These are phyloP conservation scores for Microplitis manilae DNA, from an alignment of 2,888 invertebrate species.

Conservation along the genomic window DNA sequence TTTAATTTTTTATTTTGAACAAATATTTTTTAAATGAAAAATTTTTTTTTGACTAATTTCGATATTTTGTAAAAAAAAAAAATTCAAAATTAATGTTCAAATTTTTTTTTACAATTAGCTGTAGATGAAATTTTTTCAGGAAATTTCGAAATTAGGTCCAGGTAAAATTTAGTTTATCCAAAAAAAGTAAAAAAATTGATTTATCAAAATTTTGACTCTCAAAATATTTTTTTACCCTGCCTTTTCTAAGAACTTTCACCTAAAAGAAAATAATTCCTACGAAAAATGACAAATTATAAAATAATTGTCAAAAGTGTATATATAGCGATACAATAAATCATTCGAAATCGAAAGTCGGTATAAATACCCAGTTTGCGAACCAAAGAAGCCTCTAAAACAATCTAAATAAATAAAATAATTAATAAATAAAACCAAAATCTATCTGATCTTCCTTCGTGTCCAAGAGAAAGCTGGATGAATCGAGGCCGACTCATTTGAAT, in stretches of 20 bases:
- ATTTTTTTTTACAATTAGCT: not conserved
- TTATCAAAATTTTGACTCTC: too few relatives aligned
- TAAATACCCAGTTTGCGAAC: not conserved
- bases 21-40: not conserved
- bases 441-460: not conserved
- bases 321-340: not conserved
- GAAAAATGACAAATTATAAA: too few relatives aligned
- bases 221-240: too few relatives aligned
- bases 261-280: too few relatives aligned
- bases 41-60: not conserved
- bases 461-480: slow-evolving; percentile 23
- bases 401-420: not conserved
- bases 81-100: not conserved
- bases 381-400: not conserved
- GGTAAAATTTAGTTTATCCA: too few relatives aligned
- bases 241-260: too few relatives aligned
- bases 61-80: not conserved
- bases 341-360: slow-evolving; percentile 20
- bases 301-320: too few relatives aligned
- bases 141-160: not conserved
- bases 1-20: too few relatives aligned
- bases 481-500: slow-evolving; percentile 18
- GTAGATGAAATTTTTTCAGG: not conserved
- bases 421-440: not conserved
- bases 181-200: too few relatives aligned